A percentile compares a stretch with the other conserved stretches of the same genome.
Evolutionary conservation across 2,797 vertebrate genomes (phyloP).

Genomic region (Phaenicophaeus curvirostris): DNA sequence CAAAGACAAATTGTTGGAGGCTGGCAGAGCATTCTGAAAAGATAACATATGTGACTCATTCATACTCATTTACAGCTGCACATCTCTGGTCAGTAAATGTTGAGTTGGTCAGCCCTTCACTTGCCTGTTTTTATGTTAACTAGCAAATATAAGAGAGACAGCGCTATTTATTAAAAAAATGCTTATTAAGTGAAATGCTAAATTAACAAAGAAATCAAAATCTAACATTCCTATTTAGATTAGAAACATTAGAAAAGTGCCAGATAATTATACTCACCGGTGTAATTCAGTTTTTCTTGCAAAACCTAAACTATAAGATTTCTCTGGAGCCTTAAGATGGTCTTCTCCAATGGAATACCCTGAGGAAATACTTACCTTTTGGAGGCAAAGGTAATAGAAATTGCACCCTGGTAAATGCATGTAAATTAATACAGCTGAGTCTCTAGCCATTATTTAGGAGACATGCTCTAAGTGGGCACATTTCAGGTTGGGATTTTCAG

Average conservation of each 20-base stretch:
- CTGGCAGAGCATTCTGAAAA: background rate
- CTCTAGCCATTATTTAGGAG: background rate
- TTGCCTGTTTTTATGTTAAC: background rate
- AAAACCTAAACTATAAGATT: background rate
- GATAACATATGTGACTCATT: background rate
- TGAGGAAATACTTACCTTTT: background rate
- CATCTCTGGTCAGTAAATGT: background rate
- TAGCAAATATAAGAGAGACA: background rate
- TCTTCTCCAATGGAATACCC: background rate
- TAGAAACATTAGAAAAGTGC: background rate
- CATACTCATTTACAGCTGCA: background rate
- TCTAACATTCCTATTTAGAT: background rate
- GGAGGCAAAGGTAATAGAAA: background rate
- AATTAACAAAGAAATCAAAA: background rate
- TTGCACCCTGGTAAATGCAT: background rate
- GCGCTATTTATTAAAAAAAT: background rate
- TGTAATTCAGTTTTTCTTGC: background rate
- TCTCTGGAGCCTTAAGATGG: background rate
- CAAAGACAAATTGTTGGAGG: background rate
- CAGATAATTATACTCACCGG: background rate
- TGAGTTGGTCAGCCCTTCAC: fast-evolving
- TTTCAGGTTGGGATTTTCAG: background rate
- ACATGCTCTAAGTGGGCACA: background rate
- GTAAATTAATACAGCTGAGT: background rate
- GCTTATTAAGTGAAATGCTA: background rate